A percentile compares a stretch with the other conserved stretches of the same genome.
Conservation (phyloP, 1,140 invertebrate species). For the Diprion similis region DNA sequence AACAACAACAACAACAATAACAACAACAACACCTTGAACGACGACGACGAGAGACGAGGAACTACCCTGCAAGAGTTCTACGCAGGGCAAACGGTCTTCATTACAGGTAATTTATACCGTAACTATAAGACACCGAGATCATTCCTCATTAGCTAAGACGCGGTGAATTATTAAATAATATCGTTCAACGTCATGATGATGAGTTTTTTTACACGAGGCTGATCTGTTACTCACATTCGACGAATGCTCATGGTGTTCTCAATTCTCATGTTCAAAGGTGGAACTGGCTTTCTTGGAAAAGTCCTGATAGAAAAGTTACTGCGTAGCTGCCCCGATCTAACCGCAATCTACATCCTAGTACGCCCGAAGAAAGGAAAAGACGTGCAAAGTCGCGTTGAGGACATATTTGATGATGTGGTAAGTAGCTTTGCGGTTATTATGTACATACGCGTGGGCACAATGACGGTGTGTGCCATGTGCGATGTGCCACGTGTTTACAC, state of each 20-base stretch:
- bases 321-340: conserved; percentile 74
- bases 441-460: conserved; percentile 35
- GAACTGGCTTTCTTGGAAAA: conserved; percentile 89
- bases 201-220: too few relatives aligned
- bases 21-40: conserved; percentile 29
- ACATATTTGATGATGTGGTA: conserved; percentile 69
- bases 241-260: too few relatives aligned
- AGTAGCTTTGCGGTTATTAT: conserved; percentile 39
- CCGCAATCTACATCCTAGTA: conserved; percentile 81
- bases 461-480: too few relatives aligned
- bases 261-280: conserved; percentile 67
- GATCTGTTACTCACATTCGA: too few relatives aligned
- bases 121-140: too few relatives aligned
- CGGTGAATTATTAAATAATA: too few relatives aligned
- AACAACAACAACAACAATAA: conserved; percentile 36
- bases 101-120: conserved; percentile 44
- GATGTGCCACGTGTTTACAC: too few relatives aligned
- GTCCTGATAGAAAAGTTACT: conserved; percentile 89
- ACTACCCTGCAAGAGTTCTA: conserved; percentile 51
- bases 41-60: conserved; percentile 28
- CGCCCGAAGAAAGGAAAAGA: conserved; percentile 80
- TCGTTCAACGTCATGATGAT: too few relatives aligned
- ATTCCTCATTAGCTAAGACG: too few relatives aligned
- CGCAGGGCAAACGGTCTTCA: conserved; percentile 44
- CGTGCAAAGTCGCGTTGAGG: conserved; percentile 69